A percentile compares a stretch with the other conserved stretches of the same genome.
phyloP scores from a whole-genome alignment of 2,113 vertebrate species.

The Nanger granti region DNA sequence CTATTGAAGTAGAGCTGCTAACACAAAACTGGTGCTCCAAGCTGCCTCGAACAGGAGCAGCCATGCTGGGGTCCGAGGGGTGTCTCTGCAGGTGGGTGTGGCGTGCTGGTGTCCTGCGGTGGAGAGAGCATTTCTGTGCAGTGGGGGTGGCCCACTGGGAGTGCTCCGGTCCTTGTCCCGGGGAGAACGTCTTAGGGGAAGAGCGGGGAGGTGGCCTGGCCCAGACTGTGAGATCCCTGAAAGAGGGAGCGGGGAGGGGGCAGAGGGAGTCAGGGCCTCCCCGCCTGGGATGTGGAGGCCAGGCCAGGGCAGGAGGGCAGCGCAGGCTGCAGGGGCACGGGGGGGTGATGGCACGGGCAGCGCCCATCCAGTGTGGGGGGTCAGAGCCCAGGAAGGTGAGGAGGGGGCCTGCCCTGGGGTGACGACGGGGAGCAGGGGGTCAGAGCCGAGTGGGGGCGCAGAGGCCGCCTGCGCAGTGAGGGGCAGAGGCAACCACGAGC shows the following conservation, averaged over 20 bases:
- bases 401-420: not conserved
- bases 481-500: not conserved
- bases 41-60: not conserved
- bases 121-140: fast-evolving
- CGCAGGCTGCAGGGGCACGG: not conserved
- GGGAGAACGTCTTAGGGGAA: not conserved
- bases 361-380: too few relatives aligned
- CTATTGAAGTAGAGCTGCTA: not conserved
- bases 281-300: not conserved
- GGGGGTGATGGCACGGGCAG: not conserved
- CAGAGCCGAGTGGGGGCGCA: not conserved
- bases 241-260: not conserved
- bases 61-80: not conserved
- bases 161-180: fast-evolving
- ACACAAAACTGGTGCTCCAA: not conserved
- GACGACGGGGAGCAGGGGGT: not conserved
- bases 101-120: not conserved
- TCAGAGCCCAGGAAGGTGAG: not conserved
- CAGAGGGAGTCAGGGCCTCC: not conserved
- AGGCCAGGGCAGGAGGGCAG: not conserved
- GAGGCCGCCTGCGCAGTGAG: not conserved
- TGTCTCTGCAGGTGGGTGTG: not conserved
- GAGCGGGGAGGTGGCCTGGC: not conserved
- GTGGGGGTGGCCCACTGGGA: fast-evolving
- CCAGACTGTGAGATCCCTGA: not conserved